Conservation (phyloP, 2,888 invertebrate species). For the Oscheius sp. region DNA sequence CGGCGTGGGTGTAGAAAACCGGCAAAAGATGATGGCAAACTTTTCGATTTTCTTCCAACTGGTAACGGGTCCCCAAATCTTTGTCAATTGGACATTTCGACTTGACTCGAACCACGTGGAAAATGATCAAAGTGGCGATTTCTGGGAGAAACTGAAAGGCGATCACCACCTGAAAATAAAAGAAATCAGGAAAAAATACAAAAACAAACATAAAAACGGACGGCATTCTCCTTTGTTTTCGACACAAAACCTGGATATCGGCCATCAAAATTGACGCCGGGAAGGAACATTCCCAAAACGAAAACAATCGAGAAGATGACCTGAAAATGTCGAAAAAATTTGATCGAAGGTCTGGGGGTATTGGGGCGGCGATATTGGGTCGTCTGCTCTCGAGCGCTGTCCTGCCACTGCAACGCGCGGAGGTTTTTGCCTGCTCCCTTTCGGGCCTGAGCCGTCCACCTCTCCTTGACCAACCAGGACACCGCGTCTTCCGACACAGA, state of each 20-base stretch:
- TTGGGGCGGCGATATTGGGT: too few species aligned
- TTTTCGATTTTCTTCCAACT: conserved; percentile 7
- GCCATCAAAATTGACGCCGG: conserved; percentile 9
- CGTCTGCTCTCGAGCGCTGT: conserved; percentile 48
- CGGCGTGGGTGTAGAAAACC: conserved; percentile 10
- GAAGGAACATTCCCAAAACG: not conserved
- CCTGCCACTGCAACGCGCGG: conserved; percentile 67
- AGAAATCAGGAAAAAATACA: not conserved
- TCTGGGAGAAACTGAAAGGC: conserved; percentile 9
- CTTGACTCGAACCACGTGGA: not conserved
- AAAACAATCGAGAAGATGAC: conserved; percentile 4
- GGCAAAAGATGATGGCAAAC: conserved; percentile 25
- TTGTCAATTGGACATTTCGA: not conserved
- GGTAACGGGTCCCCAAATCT: conserved; percentile 10
- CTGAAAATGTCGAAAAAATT: not conserved
- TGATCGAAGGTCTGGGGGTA: too few species aligned
- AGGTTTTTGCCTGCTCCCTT: conserved; percentile 68
- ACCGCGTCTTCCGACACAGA: conserved; percentile 47
- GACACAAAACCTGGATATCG: conserved; percentile 5
- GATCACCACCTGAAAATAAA: conserved; percentile 16
- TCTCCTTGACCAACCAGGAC: conserved; percentile 64
- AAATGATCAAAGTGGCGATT: not conserved
- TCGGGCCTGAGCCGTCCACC: conserved; percentile 67
- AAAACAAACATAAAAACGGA: conserved; percentile 6
- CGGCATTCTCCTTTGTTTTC: conserved; percentile 8